Evolutionary conservation across 2,797 vertebrate genomes (phyloP), one percentile per base, ranked within the genome.

Genomic region (Gymnocypris eckloni): DNA sequence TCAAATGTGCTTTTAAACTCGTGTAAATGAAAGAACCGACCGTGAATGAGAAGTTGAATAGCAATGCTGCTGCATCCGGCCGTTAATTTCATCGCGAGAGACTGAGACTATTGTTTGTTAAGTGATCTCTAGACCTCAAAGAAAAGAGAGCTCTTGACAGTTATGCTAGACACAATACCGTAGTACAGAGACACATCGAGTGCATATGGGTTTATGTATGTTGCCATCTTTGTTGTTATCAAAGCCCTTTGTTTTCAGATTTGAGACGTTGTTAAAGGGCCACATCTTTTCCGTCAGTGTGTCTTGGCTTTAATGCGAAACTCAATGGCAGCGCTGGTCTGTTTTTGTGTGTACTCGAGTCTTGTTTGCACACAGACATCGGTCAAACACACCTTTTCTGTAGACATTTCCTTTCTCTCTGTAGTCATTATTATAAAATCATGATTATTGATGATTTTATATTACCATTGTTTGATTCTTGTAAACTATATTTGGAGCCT

Each of bases 111-210:
- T 81, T 86, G 81, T 75, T 73, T 64, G 78, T 41, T 81, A 15
- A 4, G 43, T 61, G 50, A 72, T 71, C 76, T 28, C 8, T 9
- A 50, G 67, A 52, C 54, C 69, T 52, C 33, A 86, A 73, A 54
- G 28, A 79, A 81, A 80, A 69, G 54, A 79, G 12, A 85, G 66
- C 64, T n/a, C 48, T 45, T 71, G 84, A 86, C 69, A 85, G 78
- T 73, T 52, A 13, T 48, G 37, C 66, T 75, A 79, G 67, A 61
- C 52, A 59, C 76, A 52, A 52, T 66, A 41, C 78, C 41, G 10
- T 13, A 16, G 50, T 3, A 79, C 13, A 52, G 52, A 81, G 15
- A 54, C 11, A 43, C 16, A 71, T 37, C 66, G 25, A 79, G 41
- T 37, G 52, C 4, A 2, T 64, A 4, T 45, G 15, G 28, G 3